These are phyloP conservation scores for Drosophila triauraria DNA, from an alignment of 1,140 invertebrate genomes.

Conservation along the genomic window DNA sequence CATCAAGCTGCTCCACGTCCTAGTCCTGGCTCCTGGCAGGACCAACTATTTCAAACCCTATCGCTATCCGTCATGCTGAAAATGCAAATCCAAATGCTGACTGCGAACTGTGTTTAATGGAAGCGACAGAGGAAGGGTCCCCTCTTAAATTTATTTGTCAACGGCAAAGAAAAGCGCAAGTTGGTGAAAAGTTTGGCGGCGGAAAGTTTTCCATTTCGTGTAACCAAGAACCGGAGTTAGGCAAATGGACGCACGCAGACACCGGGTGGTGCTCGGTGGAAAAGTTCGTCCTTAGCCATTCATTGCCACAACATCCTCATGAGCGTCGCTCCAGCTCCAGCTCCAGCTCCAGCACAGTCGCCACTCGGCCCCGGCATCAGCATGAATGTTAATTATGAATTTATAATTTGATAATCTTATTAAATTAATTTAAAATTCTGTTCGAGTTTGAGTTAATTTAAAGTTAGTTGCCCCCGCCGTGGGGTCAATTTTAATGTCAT, in stretches of 20 bases:
- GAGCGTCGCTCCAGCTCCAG: background rate
- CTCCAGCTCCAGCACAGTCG: background rate
- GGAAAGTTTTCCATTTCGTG: constrained; percentile 48
- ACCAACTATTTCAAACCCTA: background rate
- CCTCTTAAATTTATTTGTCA: constrained; percentile 73
- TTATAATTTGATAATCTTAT: constrained; percentile 83
- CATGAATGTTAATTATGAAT: constrained; percentile 83
- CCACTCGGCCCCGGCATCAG: constrained; percentile 1
- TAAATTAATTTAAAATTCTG: constrained; percentile 83
- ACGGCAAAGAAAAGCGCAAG: constrained; percentile 77
- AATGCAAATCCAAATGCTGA: constrained; percentile 65
- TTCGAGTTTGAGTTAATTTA: constrained; percentile 78
- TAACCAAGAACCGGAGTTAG: constrained; percentile 47
- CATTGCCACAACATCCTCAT: constrained; percentile 22
- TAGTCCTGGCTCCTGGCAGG: constrained; percentile 2
- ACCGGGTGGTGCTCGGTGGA: constrained; percentile 1
- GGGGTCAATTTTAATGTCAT: constrained; percentile 62
- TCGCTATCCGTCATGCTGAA: constrained; percentile 45
- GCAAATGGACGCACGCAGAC: constrained; percentile 45
- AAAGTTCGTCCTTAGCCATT: constrained; percentile 56
- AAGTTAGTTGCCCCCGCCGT: constrained; percentile 51
- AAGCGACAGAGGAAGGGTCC: background rate
- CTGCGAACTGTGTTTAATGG: constrained; percentile 15
- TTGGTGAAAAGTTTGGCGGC: constrained; percentile 55
- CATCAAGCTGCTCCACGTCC: constrained; percentile 25